phyloP scores from a whole-genome alignment of 2,888 invertebrate species.

The Girardia tigrina region DNA sequence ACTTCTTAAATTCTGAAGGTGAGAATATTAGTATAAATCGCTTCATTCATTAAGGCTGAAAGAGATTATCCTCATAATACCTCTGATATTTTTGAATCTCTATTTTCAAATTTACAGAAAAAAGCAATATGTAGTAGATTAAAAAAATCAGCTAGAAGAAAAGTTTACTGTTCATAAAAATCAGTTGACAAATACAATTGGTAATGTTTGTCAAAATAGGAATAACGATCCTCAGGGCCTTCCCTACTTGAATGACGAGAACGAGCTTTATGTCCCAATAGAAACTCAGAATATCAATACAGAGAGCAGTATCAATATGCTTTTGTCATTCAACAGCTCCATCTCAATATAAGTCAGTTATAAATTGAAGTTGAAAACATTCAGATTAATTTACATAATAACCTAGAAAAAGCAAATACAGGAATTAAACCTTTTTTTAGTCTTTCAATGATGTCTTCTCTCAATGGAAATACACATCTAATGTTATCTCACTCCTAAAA shows the following conservation, averaged over 20 bases:
- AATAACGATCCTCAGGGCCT: too few species aligned
- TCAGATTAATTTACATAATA: neutral
- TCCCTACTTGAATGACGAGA: neutral
- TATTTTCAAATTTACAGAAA: too few species aligned
- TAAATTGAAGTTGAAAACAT: neutral
- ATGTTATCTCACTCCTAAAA: neutral
- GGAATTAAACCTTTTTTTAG: neutral
- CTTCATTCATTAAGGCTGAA: too few species aligned
- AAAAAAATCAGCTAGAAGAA: too few species aligned
- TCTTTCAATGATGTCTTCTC: neutral
- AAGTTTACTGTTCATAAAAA: too few species aligned
- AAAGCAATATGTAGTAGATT: too few species aligned
- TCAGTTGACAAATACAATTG: too few species aligned
- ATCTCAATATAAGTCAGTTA: neutral
- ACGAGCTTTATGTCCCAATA: neutral
- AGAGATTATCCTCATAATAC: too few species aligned
- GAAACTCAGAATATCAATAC: neutral
- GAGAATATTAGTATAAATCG: too few species aligned
- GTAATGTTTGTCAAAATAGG: too few species aligned
- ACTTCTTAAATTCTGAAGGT: too few species aligned
- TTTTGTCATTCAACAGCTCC: neutral
- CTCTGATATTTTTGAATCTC: too few species aligned
- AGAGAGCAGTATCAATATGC: neutral
- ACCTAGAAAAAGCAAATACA: neutral
- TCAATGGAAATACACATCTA: neutral